A percentile compares a stretch with the other conserved stretches of the same genome.
phyloP scores from a whole-genome alignment of 2,888 invertebrate species.

The Abrostola triplasia region DNA sequence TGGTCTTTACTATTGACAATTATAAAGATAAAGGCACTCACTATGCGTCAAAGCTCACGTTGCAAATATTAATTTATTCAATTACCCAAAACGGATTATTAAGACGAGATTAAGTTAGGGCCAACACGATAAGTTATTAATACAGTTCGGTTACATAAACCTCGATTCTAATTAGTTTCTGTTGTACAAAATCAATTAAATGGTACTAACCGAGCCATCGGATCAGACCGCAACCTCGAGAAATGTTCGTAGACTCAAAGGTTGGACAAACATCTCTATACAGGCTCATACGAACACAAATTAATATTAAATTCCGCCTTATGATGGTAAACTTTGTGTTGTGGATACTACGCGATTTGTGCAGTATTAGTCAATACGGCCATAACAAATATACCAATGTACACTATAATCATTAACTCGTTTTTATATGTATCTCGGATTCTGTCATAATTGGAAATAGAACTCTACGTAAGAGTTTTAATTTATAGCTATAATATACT shows the following conservation, averaged over 20 bases:
- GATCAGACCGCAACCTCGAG: constrained; percentile 79
- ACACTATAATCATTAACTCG: too few relatives aligned
- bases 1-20: too few relatives aligned
- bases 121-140: constrained; percentile 81
- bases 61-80: constrained; percentile 67
- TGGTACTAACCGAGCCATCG: constrained; percentile 77
- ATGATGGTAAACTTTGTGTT: constrained; percentile 42
- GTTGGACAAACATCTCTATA: constrained; percentile 67
- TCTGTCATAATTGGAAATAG: too few relatives aligned
- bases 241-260: constrained; percentile 77
- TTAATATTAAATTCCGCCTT: constrained; percentile 64
- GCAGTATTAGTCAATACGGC: neutral
- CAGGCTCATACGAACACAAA: constrained; percentile 57
- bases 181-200: constrained; percentile 86
- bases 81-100: constrained; percentile 70
- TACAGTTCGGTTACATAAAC: constrained; percentile 82
- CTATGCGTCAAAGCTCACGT: constrained; percentile 11
- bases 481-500: too few relatives aligned
- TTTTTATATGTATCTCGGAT: too few relatives aligned
- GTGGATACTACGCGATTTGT: constrained; percentile 17
- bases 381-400: neutral
- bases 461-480: too few relatives aligned
- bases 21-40: neutral
- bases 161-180: constrained; percentile 86
- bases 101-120: constrained; percentile 72